Base-by-base conservation (phyloP, 2,113 vertebrate species). In the Microtus montanus region DNA sequence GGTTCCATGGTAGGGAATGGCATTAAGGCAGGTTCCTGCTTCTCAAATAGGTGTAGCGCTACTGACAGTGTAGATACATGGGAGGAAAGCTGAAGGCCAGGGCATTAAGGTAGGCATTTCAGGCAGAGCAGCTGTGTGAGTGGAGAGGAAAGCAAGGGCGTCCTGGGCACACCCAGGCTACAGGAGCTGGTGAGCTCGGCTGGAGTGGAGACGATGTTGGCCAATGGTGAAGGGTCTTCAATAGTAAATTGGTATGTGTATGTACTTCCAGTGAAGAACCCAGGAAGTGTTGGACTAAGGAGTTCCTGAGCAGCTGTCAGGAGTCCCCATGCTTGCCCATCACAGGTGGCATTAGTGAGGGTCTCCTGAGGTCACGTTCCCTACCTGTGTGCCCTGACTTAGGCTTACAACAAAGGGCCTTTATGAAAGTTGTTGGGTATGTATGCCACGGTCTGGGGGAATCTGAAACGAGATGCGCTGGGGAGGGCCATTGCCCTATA, bases 91-190 rank as follows among this genome's bases (percentile, higher is more conserved):
- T 0, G 28, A 54, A 24, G 44, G 49, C 14, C 30, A 15, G 30
- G 38, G 4, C 78, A 33, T 11, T 66, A 20, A 44, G 26, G 28
- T 2, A 26, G 58, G 44, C 8, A 19, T 0, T 24, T 15, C 5
- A 13, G 79, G 10, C 1, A 2, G 33, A 66, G 38, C 5, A 4
- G 91, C 74, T 12, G 11, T 20, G 33, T 3, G 22, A 17, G 3
- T 2, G 2, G 7, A 1, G 17, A 85, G 44, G 49, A 14, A 1
- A 20, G 20, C 3, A 28, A 71, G 13, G 38, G 14, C 4, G 15
- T 24, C 9, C 6, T 0, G 19, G 49, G 49, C 22, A 0, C 0
- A 52, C 8, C 5, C 2, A 11, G 75, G 61, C 52, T n/a, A 7
- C 26, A 33, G 49, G 20, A 41, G 3, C 61, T 28, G 11, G 58